phyloP scores from a whole-genome alignment of 2,797 vertebrate genomes.

The Pithecia hirsuta region DNA sequence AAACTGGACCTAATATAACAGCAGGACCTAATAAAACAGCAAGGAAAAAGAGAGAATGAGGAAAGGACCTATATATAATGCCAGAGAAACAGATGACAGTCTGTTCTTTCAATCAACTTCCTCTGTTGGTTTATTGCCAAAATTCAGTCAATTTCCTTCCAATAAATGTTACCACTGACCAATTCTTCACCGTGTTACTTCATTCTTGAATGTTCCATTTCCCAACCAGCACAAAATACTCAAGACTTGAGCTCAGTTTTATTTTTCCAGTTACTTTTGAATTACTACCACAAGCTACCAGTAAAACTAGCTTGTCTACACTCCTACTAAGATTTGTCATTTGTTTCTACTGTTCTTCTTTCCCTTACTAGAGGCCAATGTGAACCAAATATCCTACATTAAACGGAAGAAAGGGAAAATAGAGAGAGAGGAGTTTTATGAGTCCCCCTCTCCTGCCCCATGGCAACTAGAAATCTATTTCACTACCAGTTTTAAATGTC shows the following conservation, averaged over 20 bases:
- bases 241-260: background rate
- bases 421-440: background rate
- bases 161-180: background rate
- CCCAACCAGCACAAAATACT: background rate
- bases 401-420: background rate
- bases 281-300: background rate
- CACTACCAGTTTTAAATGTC: background rate
- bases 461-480: background rate
- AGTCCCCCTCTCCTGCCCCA: accelerated
- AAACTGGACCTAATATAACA: background rate
- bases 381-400: background rate
- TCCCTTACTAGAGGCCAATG: background rate
- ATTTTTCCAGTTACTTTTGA: background rate
- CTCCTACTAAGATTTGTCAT: background rate
- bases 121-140: background rate
- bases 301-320: background rate
- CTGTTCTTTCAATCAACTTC: background rate
- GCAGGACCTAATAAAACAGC: background rate
- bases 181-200: background rate
- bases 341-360: background rate
- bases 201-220: background rate
- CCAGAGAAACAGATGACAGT: background rate
- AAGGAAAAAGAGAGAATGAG: background rate
- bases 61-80: background rate
- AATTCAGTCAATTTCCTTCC: background rate